Evolutionary conservation across 35 echinoderm and acorn worm species (phyloP), one percentile per base, ranked within the genome.

Genomic region (Heliocidaris tuberculata): DNA sequence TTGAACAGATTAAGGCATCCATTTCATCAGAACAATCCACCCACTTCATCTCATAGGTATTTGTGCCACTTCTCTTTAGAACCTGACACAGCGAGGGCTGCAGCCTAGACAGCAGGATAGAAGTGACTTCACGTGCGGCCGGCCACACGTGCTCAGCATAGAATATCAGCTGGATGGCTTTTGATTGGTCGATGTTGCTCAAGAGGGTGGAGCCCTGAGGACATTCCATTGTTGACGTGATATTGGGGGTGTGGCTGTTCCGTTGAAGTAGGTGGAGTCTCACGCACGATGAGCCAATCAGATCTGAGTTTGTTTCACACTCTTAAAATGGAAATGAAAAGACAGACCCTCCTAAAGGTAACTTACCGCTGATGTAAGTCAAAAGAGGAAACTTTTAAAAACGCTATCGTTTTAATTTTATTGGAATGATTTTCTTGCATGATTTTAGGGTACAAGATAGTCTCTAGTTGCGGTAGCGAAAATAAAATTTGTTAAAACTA

Each of bases 1-100:
- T 95, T n/a, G 94, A 93, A 94, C 97, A 97, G 92, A 97, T 94
- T 1, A 87, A 94, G 10, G 95, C 97, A 30, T 93, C 48, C 49
- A 93, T 19, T 12, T 93, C 90, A 21, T 92, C 94, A 1, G 21
- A 56, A 86, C 96, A 96, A 9, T 31, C 15, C 0, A 21, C 86
- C 47, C 35, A 21, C 21, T 47, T 93, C 94, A 96, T 95, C 61
- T 93, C 91, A 92, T 91, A 97, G 27, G 65, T 32, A 48, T 47
- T 48, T 42, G 15, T 32, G 3, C 32, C 91, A 59, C 30, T 48
- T 47, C 17, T 93, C 15, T 19, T 78, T 19, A 97, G 50, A 47
- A 97, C 42, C 49, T 85, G 49, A 56, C 91, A 93, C 27, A 31
- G 30, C 7, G 48, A 50, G 31, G 49, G 21, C 50, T 59, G 11